Percentiles rank a stretch among this genome's conserved stretches.
Evolutionary conservation across 2,888 invertebrate genomes (phyloP).

Genomic region (Napeogenes inachia): DNA sequence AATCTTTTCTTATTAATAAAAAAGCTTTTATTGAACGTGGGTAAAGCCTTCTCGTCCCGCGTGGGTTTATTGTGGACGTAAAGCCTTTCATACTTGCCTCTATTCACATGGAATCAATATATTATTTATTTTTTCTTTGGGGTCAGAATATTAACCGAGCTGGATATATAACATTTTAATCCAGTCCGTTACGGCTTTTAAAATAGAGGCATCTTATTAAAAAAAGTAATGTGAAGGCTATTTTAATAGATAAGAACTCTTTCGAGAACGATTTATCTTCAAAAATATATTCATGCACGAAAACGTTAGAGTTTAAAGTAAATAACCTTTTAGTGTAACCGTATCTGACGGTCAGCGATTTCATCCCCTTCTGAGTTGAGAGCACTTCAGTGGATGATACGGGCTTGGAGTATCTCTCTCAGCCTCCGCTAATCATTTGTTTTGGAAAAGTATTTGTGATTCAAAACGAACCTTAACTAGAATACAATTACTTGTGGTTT

Average conservation of each 20-base stretch:
- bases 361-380: conserved; percentile 20
- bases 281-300: neutral
- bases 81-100: conserved; percentile 5
- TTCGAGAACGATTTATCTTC: too few species aligned
- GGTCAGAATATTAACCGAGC: neutral
- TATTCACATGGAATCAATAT: conserved; percentile 2
- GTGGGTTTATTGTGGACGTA: conserved; percentile 3
- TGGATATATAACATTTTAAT: too few species aligned
- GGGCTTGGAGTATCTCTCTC: neutral
- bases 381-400: conserved; percentile 16
- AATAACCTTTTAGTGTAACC: neutral
- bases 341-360: conserved; percentile 17
- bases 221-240: too few species aligned
- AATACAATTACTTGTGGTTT: neutral
- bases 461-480: neutral
- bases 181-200: too few species aligned
- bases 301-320: neutral
- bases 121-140: conserved; percentile 1
- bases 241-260: too few species aligned
- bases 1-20: neutral
- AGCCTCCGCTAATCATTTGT: conserved; percentile 1
- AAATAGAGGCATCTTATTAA: too few species aligned
- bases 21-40: conserved; percentile 1
- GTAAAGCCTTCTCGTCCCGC: neutral
- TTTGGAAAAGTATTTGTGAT: conserved; percentile 1